These are phyloP conservation scores for Catalaphyllia jardinei DNA, from an alignment of 64 coral and sea anemone species.

Conservation along the genomic window DNA sequence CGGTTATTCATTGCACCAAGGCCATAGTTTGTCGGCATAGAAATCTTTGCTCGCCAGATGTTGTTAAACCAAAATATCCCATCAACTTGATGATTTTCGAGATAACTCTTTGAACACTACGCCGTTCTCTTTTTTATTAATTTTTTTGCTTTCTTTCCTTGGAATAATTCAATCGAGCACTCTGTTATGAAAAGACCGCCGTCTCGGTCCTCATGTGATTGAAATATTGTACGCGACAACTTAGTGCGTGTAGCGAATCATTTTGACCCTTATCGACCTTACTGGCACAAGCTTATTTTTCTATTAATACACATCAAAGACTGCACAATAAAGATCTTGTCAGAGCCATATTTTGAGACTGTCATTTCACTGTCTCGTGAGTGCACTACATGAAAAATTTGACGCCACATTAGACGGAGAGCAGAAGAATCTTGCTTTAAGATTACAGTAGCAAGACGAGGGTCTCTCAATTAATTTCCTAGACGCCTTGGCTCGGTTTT, in stretches of 20 bases:
- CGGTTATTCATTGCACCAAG: background rate
- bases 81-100: background rate
- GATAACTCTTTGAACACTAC: background rate
- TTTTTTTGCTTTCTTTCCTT: background rate
- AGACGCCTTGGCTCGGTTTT: slow-evolving; percentile 14
- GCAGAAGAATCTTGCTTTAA: background rate
- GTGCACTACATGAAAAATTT: background rate
- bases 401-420: background rate
- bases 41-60: slow-evolving; percentile 19
- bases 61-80: background rate
- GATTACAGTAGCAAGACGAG: background rate
- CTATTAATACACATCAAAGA: background rate
- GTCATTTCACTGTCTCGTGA: background rate
- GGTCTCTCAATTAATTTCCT: background rate
- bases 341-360: background rate
- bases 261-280: slow-evolving; percentile 12
- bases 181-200: background rate
- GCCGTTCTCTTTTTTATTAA: background rate
- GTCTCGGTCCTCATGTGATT: slow-evolving; percentile 9
- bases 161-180: background rate
- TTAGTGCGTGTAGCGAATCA: background rate
- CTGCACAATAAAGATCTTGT: background rate
- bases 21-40: background rate
- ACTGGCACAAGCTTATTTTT: background rate
- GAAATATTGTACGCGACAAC: background rate